These are phyloP conservation scores for Lydus trimaculatus DNA, from an alignment of 2,888 invertebrate species.

Conservation along the genomic window DNA sequence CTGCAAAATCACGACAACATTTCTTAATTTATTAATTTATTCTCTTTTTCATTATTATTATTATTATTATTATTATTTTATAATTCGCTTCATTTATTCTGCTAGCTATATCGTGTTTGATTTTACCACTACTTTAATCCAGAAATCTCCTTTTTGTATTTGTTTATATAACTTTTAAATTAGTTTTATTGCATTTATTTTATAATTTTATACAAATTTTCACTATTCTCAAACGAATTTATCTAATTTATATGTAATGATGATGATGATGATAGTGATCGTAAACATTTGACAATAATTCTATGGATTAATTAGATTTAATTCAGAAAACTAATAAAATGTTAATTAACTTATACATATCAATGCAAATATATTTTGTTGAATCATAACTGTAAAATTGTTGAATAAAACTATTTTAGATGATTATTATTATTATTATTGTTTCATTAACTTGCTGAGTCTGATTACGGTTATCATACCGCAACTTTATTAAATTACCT, in stretches of 20 bases:
- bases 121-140: too few relatives aligned
- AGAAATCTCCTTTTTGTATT: background rate
- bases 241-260: background rate
- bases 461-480: too few relatives aligned
- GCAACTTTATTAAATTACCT: too few relatives aligned
- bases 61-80: constrained; percentile 29
- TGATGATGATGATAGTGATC: background rate
- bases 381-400: constrained; percentile 34
- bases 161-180: constrained; percentile 1
- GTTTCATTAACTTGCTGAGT: too few relatives aligned
- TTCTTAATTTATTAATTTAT: constrained; percentile 29
- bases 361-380: constrained; percentile 36
- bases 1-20: constrained; percentile 22
- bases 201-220: constrained; percentile 25
- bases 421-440: background rate
- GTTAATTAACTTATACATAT: constrained; percentile 35
- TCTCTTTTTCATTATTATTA: constrained; percentile 10
- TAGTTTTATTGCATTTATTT: constrained; percentile 29
- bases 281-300: background rate
- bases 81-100: constrained; percentile 35
- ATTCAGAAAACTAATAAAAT: constrained; percentile 14
- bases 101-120: constrained; percentile 37
- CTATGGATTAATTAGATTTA: background rate
- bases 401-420: constrained; percentile 27
- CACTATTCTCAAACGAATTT: too few relatives aligned